Conservation (phyloP, 2,888 invertebrate species). For the Campoletis raptor region DNA sequence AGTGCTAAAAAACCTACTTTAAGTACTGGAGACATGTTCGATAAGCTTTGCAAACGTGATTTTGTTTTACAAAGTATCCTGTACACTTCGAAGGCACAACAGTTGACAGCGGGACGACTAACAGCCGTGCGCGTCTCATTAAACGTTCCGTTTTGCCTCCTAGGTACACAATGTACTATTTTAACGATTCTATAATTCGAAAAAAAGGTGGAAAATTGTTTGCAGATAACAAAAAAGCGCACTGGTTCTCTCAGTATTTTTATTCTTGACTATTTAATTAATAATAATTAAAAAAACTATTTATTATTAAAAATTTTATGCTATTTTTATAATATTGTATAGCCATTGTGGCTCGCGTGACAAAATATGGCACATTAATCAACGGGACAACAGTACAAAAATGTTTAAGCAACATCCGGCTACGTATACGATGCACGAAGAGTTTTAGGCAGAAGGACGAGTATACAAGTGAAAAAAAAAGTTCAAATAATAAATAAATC, state of each 20-base stretch:
- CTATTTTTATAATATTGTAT: too few species aligned
- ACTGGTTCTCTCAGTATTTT: background rate
- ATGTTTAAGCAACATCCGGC: background rate
- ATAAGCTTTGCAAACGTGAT: too few species aligned
- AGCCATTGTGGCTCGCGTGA: background rate
- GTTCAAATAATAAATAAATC: background rate
- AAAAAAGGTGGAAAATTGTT: background rate
- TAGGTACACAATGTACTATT: too few species aligned
- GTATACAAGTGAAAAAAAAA: background rate
- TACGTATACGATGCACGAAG: background rate
- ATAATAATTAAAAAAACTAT: too few species aligned
- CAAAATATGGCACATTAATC: background rate
- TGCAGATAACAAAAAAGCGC: background rate
- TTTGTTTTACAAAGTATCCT: too few species aligned
- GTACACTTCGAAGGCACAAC: too few species aligned
- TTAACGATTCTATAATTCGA: background rate
- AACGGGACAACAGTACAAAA: background rate
- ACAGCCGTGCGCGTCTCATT: too few species aligned
- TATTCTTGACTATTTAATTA: background rate
- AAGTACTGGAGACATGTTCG: too few species aligned
- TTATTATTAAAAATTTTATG: too few species aligned
- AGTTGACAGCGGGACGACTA: too few species aligned
- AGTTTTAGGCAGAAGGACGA: background rate
- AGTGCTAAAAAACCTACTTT: too few species aligned
- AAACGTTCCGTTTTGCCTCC: too few species aligned